A percentile compares a stretch with the other conserved stretches of the same genome.
Conservation (phyloP, 2,113 vertebrate species). For the Scophthalmus maximus region DNA sequence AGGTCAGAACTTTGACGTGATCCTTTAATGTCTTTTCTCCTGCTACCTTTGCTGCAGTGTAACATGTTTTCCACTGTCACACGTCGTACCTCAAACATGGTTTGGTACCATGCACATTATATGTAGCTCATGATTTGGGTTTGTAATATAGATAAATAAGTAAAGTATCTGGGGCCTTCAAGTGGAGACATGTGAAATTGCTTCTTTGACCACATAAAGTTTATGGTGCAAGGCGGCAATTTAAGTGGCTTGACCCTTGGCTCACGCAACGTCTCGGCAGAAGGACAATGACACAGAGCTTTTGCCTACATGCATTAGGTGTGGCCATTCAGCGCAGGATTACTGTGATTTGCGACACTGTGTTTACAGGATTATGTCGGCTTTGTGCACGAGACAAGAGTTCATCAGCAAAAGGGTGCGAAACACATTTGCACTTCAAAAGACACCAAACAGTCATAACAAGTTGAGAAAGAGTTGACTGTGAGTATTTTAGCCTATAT, state of each 20-base stretch:
- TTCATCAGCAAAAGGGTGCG: conserved; percentile 18
- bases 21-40: conserved; percentile 24
- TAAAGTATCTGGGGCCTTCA: conserved; percentile 14
- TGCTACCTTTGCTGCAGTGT: background rate
- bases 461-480: conserved; percentile 16
- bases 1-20: conserved; percentile 36
- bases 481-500: no score
- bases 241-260: conserved; percentile 37
- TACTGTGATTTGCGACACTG: conserved; percentile 41
- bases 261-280: conserved; percentile 23
- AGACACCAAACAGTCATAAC: conserved; percentile 3
- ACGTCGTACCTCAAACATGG: conserved; percentile 4
- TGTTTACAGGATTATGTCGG: conserved; percentile 69
- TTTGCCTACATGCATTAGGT: conserved; percentile 42
- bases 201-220: conserved; percentile 46
- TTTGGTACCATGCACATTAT: background rate
- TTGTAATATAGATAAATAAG: conserved; percentile 1
- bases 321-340: conserved; percentile 55
- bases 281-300: conserved; percentile 53
- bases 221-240: conserved; percentile 37
- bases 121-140: background rate
- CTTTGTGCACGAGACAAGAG: conserved; percentile 40
- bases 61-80: conserved; percentile 18
- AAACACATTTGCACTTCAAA: conserved; percentile 32
- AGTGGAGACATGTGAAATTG: conserved; percentile 45